phyloP scores from a whole-genome alignment of 2,113 vertebrate species.

The Probosciger aterrimus region DNA sequence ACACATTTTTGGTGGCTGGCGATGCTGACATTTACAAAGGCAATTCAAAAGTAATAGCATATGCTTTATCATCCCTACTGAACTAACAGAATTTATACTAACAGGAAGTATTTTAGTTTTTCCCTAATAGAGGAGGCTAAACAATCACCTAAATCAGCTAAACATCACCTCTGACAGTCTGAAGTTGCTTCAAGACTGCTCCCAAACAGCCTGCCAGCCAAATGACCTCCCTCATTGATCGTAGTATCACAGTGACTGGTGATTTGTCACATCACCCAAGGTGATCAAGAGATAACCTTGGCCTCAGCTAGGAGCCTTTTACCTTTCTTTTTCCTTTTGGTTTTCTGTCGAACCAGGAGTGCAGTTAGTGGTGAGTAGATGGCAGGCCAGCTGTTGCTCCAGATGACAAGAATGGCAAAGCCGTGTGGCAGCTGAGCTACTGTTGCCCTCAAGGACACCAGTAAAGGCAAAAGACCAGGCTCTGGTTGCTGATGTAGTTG shows the following conservation, averaged over 20 bases:
- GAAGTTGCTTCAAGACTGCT: background rate
- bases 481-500: constrained; percentile 53
- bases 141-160: background rate
- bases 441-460: constrained; percentile 13
- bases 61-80: background rate
- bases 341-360: constrained; percentile 24
- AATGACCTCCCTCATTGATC: background rate
- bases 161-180: background rate
- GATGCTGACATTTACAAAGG: background rate
- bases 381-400: constrained; percentile 13
- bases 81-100: background rate
- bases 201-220: background rate
- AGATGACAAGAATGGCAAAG: constrained; percentile 38
- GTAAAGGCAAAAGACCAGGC: background rate
- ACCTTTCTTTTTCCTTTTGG: constrained; percentile 10
- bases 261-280: constrained; percentile 3
- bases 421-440: background rate
- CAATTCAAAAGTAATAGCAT: background rate
- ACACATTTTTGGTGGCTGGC: background rate
- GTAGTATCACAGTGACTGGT: background rate
- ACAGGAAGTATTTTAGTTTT: constrained; percentile 31
- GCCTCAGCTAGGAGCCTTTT: background rate
- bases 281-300: constrained; percentile 6
- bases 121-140: constrained; percentile 11
- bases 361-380: background rate